Evolutionary conservation across 2,797 vertebrate species (phyloP), one percentile per base, ranked within the genome.

Genomic region (Oryzias dopingdopingensis): DNA sequence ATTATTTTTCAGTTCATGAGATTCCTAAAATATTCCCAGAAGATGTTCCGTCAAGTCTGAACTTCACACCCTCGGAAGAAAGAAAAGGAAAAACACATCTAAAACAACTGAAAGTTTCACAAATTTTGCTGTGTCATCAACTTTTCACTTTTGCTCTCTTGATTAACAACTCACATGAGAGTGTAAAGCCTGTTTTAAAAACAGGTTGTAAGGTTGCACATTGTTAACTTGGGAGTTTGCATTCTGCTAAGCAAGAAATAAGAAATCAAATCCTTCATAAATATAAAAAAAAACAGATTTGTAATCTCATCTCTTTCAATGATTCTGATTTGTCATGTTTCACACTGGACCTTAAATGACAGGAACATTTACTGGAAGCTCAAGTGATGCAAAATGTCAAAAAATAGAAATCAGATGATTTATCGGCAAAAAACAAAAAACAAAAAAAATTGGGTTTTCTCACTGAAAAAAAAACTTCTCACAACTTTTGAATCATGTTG

Each of bases 1-100:
- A 65, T 64, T 56, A 67, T 48, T 76, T 42, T 69, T 62, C 26
- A 14, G 12, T 52, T 83, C 76, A 85, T 60, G 49, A 69, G 67
- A 81, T 62, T 60, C 2, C 2, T 4, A 15, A 72, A 79, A 74
- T 26, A 79, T 66, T 81, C 82, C 82, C 79, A 56, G 0, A 29
- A 71, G 29, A 61, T 58, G 42, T 12, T 32, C 16, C 69, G 42
- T 77, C 53, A 70, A 17, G 18, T 48, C 54, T 62, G 3, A 48
- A 62, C 44, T 43, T 54, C 6, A 7, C 49, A 14, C 37, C 1
- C 13, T 53, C 40, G 49, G 17, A 1, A 14, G 47, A 42, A 45
- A 20, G 23, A 17, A 60, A n/a, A 26, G 13, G 18, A 20, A 4
- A 40, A 18, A 41, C 2, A 18, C 14, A 16, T 15, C 1, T 4